Base-by-base conservation (phyloP, 2,797 vertebrate species). In the Gymnothorax reevesii region DNA sequence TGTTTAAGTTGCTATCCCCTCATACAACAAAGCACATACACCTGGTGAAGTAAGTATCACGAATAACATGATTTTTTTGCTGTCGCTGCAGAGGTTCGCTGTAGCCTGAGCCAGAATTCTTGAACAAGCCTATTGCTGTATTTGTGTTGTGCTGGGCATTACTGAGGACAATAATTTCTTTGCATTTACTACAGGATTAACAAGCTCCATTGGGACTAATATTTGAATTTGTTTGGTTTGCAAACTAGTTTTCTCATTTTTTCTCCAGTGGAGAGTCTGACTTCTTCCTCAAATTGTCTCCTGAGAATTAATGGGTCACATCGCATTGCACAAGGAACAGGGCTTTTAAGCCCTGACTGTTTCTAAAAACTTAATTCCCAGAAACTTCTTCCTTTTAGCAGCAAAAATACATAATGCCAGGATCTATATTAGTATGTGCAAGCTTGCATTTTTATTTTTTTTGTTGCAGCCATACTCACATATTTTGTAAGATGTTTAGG, bases 1-100 rank as follows among this genome's bases (percentile, higher is more conserved):
- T 98, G 89, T 97, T 98, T 94, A 91, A 91, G 83, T 95, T 97
- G 89, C 96, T 98, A 90, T 94, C 96, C 62, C 96, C 95, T 5
- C 97, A 97, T 82, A 95, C 95, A 89, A 94, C 90, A 90, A 96
- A 93, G 87, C 92, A 94, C 64, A 88, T 95, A 80, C 94, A 88
- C 87, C 93, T 93, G 3, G 93, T 97, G 93, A 98, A 97, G 98
- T 99, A 95, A 83, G 91, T 90, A 91, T 71, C 52, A 2, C 59
- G 57, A 88, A 77, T 89, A 87, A 62, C 13, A 80, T 66, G 86
- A 90, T 90, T 84, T 83, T 83, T 88, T 89, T 86, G 83, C 89
- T 89, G 89, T 89, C 88, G 54, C 85, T 57, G 57, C 86, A n/a
- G 85, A 87, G 84, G 86, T 85, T 88, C 89, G 88, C 77, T 87